A percentile compares a stretch with the other conserved stretches of the same genome.
phyloP scores from a whole-genome alignment of 2,797 vertebrate genomes.

The Phoebastria nigripes region DNA sequence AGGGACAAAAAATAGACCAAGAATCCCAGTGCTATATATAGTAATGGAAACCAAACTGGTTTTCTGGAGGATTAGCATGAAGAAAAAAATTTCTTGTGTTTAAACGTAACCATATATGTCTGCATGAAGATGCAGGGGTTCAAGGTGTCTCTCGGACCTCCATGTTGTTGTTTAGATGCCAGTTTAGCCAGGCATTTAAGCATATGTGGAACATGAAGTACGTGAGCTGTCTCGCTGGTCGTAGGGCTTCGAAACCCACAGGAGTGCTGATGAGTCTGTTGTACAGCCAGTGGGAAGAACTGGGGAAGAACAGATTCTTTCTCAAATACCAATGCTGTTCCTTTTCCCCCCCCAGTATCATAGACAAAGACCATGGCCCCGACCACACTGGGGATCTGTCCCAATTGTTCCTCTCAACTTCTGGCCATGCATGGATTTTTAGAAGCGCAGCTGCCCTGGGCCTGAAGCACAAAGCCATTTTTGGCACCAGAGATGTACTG shows the following conservation, averaged over 20 bases:
- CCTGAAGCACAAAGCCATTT: neutral
- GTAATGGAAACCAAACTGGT: slow-evolving; percentile 35
- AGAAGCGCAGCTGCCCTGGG: fast-evolving
- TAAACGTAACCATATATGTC: neutral
- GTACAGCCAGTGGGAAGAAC: fast-evolving
- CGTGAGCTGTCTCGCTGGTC: neutral
- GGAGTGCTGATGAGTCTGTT: neutral
- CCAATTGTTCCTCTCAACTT: neutral
- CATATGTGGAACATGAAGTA: neutral
- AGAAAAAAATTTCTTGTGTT: neutral
- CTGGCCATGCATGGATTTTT: neutral
- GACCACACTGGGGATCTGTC: neutral
- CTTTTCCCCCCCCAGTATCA: neutral
- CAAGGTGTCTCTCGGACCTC: neutral
- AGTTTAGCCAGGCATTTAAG: neutral
- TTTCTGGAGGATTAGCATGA: slow-evolving; percentile 12
- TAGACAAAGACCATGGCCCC: neutral
- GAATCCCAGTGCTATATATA: slow-evolving; percentile 11
- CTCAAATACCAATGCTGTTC: neutral
- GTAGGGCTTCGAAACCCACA: neutral
- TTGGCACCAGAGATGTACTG: neutral
- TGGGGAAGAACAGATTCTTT: neutral
- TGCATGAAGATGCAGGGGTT: neutral
- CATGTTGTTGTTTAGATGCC: neutral
- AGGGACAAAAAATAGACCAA: slow-evolving; percentile 28